Percentiles rank a stretch among this genome's conserved stretches.
These are phyloP conservation scores for Heterocephalus glaber DNA, from an alignment of 2,113 vertebrate genomes.

Conservation along the genomic window DNA sequence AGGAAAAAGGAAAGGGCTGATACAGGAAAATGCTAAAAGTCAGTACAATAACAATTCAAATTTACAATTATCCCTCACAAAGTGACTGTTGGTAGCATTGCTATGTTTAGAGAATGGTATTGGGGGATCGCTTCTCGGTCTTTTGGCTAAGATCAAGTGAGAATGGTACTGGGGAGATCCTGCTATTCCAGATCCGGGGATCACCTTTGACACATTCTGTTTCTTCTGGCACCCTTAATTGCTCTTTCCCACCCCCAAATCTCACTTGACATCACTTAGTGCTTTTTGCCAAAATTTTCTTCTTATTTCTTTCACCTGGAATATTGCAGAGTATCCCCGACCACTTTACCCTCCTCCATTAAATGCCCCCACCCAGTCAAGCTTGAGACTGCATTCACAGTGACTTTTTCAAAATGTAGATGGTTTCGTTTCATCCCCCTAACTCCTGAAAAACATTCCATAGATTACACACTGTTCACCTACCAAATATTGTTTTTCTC, in stretches of 20 bases:
- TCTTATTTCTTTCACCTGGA: not conserved
- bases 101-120: accelerated
- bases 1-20: not conserved
- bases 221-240: not conserved
- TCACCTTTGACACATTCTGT: not conserved
- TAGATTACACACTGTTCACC: not conserved
- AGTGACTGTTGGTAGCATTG: not conserved
- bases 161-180: not conserved
- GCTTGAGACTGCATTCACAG: not conserved
- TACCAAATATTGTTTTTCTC: not conserved
- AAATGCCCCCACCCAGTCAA: not conserved
- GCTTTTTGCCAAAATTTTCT: not conserved
- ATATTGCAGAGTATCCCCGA: not conserved
- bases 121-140: too few species aligned
- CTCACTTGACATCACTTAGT: not conserved
- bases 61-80: accelerated
- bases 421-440: not conserved
- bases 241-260: not conserved
- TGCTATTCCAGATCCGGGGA: not conserved
- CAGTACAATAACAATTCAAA: not conserved
- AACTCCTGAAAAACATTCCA: not conserved
- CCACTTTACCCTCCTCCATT: not conserved
- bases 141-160: too few species aligned
- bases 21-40: not conserved
- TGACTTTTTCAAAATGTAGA: not conserved